Conservation (phyloP, 2,888 invertebrate species). For the Acronicta alni region DNA sequence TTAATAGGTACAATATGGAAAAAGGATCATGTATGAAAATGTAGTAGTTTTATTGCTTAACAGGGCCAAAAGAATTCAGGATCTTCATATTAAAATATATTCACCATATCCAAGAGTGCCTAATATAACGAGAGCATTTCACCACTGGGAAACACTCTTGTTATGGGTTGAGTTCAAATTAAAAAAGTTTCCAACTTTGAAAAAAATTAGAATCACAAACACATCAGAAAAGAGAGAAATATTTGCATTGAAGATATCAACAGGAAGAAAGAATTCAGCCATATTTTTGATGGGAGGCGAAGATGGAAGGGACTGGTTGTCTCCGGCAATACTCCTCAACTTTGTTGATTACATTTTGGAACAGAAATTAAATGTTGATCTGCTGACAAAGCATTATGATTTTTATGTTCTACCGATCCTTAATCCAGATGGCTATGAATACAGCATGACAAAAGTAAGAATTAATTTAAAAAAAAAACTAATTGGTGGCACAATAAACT, state of each 20-base stretch:
- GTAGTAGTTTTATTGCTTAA: constrained; percentile 1
- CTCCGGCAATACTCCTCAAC: constrained; percentile 72
- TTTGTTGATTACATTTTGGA: constrained; percentile 65
- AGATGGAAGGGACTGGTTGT: constrained; percentile 78
- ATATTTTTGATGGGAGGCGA: constrained; percentile 81
- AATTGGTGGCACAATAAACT: too few species aligned
- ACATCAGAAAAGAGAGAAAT: constrained; percentile 75
- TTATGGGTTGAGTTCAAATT: constrained; percentile 62
- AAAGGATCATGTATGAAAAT: background rate
- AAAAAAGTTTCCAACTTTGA: constrained; percentile 56
- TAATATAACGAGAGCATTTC: constrained; percentile 54
- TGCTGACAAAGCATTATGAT: constrained; percentile 65
- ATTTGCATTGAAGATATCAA: constrained; percentile 70
- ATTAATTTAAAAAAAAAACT: background rate
- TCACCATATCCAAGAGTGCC: background rate
- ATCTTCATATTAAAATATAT: background rate
- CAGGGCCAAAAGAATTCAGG: constrained; percentile 8
- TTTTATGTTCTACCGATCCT: constrained; percentile 78
- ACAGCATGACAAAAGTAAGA: constrained; percentile 69
- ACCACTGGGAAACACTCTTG: constrained; percentile 61
- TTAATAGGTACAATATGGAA: too few species aligned
- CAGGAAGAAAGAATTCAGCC: constrained; percentile 59
- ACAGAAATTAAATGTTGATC: constrained; percentile 43
- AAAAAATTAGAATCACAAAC: constrained; percentile 67
- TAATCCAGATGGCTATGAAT: constrained; percentile 84